Conservation (phyloP, 2,113 vertebrate species). For the Vimba vimba region DNA sequence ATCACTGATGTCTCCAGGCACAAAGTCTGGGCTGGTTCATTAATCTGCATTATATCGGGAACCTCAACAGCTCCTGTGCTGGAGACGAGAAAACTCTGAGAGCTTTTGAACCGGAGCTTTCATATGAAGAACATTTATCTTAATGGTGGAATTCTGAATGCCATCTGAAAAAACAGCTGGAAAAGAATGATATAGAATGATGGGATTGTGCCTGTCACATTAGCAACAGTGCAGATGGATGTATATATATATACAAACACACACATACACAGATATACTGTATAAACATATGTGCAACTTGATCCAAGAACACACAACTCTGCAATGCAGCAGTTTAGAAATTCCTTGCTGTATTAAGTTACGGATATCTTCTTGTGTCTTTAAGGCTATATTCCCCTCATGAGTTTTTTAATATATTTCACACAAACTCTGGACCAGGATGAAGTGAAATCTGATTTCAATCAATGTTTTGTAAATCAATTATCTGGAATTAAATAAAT, state of each 20-base stretch:
- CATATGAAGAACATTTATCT: slow-evolving; percentile 40
- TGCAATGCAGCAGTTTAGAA: slow-evolving; percentile 2
- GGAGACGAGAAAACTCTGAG: slow-evolving; percentile 11
- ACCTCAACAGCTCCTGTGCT: slow-evolving; percentile 29
- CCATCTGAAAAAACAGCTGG: neutral
- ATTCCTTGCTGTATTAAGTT: neutral
- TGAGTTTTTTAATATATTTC: neutral
- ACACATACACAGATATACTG: neutral
- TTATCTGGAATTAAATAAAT: too few relatives aligned
- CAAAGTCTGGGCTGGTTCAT: slow-evolving; percentile 63
- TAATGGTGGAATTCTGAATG: slow-evolving; percentile 17
- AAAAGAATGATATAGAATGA: slow-evolving; percentile 1
- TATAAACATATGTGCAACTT: neutral
- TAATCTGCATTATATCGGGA: slow-evolving; percentile 70
- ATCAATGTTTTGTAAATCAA: too few relatives aligned
- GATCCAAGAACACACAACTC: neutral
- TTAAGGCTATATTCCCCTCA: neutral
- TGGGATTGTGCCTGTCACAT: slow-evolving; percentile 10
- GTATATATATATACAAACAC: too few relatives aligned
- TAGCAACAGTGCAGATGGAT: neutral
- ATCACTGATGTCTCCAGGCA: slow-evolving; percentile 60
- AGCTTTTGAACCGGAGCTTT: neutral
- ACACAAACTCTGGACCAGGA: neutral
- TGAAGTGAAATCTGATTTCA: too few relatives aligned
- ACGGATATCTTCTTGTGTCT: neutral